Percentiles rank a stretch among this genome's conserved stretches.
These are phyloP conservation scores for Choloepus hoffmanni DNA, from an alignment of 2,113 vertebrate genomes.

Conservation along the genomic window DNA sequence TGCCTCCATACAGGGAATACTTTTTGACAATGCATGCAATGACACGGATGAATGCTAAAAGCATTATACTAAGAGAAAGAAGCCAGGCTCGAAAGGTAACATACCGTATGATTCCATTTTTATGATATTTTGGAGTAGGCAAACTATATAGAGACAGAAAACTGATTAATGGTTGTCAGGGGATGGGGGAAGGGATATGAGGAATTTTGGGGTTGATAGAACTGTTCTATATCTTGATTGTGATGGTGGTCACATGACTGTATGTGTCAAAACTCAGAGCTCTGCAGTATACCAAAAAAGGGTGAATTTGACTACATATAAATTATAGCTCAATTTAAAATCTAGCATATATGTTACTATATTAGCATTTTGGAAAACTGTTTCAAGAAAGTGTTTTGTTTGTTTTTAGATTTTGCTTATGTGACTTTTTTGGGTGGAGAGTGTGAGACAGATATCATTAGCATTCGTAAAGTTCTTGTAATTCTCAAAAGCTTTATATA, in stretches of 20 bases:
- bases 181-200: background rate
- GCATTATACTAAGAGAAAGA: constrained; percentile 29
- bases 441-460: constrained; percentile 9
- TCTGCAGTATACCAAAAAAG: background rate
- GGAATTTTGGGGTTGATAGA: background rate
- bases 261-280: constrained; percentile 27
- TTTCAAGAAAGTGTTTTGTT: constrained; percentile 24
- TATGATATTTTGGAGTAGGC: constrained; percentile 38
- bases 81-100: background rate
- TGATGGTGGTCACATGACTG: background rate
- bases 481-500: constrained; percentile 49
- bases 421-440: background rate
- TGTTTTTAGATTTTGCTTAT: constrained; percentile 53
- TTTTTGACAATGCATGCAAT: background rate
- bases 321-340: constrained; percentile 54
- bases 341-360: constrained; percentile 2
- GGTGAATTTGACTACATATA: constrained; percentile 32
- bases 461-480: constrained; percentile 45
- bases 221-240: constrained; percentile 18
- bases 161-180: background rate
- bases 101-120: constrained; percentile 22
- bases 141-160: constrained; percentile 34
- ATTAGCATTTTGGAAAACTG: constrained; percentile 45
- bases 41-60: background rate
- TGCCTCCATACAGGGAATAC: background rate